Base-by-base conservation (phyloP, 2,888 invertebrate genomes). In the Ennomos quercinarius region DNA sequence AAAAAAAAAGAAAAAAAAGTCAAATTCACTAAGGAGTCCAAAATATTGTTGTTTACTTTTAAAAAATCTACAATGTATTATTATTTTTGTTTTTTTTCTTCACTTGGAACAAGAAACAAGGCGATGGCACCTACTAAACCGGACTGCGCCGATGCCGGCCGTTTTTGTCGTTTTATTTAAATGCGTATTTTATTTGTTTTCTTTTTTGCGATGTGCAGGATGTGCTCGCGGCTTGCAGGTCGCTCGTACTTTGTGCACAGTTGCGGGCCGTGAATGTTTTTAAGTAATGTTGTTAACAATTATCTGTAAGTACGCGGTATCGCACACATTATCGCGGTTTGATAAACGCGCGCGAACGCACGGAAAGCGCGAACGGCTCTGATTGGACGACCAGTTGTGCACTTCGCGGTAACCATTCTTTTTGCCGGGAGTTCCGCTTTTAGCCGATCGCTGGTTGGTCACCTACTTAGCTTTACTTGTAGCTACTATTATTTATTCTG, bases 311-410 rank as follows among this genome's bases (percentile, higher is more conserved):
- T 72, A 73, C 76, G 65, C 67, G 60, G 75, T 70, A 70, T 68
- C 70, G 73, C 67, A 72, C 70, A 72, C 77, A 78, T 84, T 87
- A 83, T 86, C 85, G 80, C 70, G 73, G 55, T 78, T 87, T 85
- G 83, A 89, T 87, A 87, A 86, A 86, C 76, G 81, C 86, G 86
- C 87, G 86, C 86, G 84, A 78, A 76, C 87, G 77, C 72, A 72
- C 80, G 84, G 77, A 80, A 78, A 77, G 81, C 88, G 84, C 89
- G 84, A 83, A 77, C 83, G 72, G 73, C 76, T 87, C 78, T 89
- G 89, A 91, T 91, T 91, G 89, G 90, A 73, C 76, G 73, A 78
- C 81, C 81, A 73, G 74, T 60, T 66, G 60, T 61, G 64, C 70
- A 72, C 64, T 73, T 65, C 62, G 71, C 72, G 67, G 63, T 57